Percentiles rank a stretch among this genome's conserved stretches.
phyloP scores from a whole-genome alignment of 2,113 vertebrate species.

The Regulus satrapa region DNA sequence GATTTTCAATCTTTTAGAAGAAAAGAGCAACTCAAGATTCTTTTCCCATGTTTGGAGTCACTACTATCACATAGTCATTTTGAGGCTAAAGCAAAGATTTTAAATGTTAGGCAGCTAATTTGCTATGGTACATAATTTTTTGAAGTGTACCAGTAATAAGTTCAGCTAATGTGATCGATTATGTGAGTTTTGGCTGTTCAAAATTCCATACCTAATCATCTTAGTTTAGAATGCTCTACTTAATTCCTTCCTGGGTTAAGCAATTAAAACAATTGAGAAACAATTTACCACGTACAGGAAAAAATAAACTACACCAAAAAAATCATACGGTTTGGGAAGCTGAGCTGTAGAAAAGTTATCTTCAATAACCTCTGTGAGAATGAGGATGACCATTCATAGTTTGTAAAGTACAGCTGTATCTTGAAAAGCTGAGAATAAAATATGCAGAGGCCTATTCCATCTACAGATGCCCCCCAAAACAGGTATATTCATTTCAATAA shows the following conservation, averaged over 20 bases:
- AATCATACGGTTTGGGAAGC: neutral
- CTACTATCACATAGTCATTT: neutral
- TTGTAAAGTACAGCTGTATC: neutral
- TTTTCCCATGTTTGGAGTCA: neutral
- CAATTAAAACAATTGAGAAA: neutral
- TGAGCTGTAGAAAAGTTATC: neutral
- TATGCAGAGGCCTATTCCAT: neutral
- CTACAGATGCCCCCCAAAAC: neutral
- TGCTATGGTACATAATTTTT: neutral
- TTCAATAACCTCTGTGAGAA: neutral
- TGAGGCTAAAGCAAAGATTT: neutral
- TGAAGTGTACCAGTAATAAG: neutral
- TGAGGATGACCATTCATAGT: neutral
- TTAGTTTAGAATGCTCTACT: neutral
- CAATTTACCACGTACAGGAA: neutral
- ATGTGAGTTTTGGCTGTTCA: neutral
- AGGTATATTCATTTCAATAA: neutral
- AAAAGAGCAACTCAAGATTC: neutral
- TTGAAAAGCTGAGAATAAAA: neutral
- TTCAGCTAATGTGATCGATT: neutral
- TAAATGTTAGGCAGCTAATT: neutral
- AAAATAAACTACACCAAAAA: neutral
- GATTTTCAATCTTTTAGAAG: neutral
- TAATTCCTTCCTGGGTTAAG: neutral
- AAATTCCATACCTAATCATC: neutral